Conservation (phyloP, 2,888 invertebrate genomes). For the Sesia bembeciformis region DNA sequence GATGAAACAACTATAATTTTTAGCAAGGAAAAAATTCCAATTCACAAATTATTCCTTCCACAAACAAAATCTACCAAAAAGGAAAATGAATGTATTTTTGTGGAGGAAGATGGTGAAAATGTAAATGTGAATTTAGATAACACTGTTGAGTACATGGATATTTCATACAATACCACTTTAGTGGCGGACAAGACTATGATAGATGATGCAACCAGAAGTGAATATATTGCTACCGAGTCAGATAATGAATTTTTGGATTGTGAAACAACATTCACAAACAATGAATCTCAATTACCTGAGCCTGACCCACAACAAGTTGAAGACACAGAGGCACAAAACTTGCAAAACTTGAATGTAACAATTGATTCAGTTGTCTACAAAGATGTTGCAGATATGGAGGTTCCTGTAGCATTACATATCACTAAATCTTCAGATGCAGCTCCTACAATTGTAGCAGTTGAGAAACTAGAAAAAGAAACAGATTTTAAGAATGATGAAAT, state of each 20-base stretch:
- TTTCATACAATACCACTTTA: constrained; percentile 40
- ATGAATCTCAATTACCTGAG: constrained; percentile 16
- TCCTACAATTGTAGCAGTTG: neutral
- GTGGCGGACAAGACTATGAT: constrained; percentile 29
- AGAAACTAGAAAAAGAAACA: neutral
- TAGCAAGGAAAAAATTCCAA: constrained; percentile 52
- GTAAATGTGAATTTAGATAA: constrained; percentile 21
- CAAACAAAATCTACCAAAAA: constrained; percentile 8
- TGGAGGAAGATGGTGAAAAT: constrained; percentile 7
- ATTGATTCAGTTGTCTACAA: neutral
- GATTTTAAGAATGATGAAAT: constrained; percentile 4
- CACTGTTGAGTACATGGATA: constrained; percentile 53
- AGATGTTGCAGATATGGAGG: neutral
- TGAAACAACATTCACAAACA: constrained; percentile 54
- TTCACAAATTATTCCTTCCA: constrained; percentile 40
- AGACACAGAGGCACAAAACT: too few species aligned
- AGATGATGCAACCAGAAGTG: constrained; percentile 9
- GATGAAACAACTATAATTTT: constrained; percentile 57
- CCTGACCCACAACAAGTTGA: too few species aligned
- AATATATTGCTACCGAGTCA: constrained; percentile 29
- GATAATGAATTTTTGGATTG: constrained; percentile 63
- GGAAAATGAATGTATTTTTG: neutral
- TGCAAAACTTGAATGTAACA: constrained; percentile 2
- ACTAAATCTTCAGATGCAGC: constrained; percentile 3
- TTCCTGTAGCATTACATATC: neutral